Evolutionary conservation across 2,888 invertebrate genomes (phyloP), one percentile per base, ranked within the genome.

Genomic region (Metopia argyrocephala): DNA sequence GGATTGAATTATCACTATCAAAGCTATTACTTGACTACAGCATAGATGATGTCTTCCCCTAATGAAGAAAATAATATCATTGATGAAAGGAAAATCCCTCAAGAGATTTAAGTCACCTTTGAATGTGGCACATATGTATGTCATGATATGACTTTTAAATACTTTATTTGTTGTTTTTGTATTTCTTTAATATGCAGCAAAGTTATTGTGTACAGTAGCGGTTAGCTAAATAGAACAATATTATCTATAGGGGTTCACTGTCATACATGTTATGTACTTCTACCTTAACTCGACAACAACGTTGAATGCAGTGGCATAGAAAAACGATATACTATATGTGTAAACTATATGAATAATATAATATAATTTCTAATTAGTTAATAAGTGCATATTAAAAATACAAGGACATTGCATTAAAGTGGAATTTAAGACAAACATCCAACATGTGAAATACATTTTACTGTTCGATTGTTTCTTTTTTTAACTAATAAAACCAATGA

Each of bases 401-500:
- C 68, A 38, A 61, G 31, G 38, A 54, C 45, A 65, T 65, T 57
- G 57, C 25, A 75, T 79, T 65, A 50, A 70, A 79, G 57, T 65
- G 65, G 54, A 48, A 70, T 75, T 70, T 65, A 45, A 70, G 69
- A 61, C 54, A 75, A 70, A 52, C 70, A 54, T 46, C 46, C 65
- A 75, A 66, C 61, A 52, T 45, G 70, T 69, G 65, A 75, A 61
- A 70, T 69, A 61, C 38, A 65, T 70, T 79, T 70, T 61, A 70
- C 56, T 38, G 59, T 61, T 70, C 61, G 48, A 59, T 59, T n/a
- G n/a, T n/a, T n/a, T n/a, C n/a, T n/a, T 45, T 71, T 78, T 70
- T 70, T 65, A 64, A 76, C 46, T 59, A 57, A 45, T n/a, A 65
- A 65, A 48, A 54, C 27, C 61, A 52, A 23, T n/a, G n/a, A n/a